These are phyloP conservation scores for Dasysyrphus tricinctus DNA, from an alignment of 2,888 invertebrate species.

Conservation along the genomic window DNA sequence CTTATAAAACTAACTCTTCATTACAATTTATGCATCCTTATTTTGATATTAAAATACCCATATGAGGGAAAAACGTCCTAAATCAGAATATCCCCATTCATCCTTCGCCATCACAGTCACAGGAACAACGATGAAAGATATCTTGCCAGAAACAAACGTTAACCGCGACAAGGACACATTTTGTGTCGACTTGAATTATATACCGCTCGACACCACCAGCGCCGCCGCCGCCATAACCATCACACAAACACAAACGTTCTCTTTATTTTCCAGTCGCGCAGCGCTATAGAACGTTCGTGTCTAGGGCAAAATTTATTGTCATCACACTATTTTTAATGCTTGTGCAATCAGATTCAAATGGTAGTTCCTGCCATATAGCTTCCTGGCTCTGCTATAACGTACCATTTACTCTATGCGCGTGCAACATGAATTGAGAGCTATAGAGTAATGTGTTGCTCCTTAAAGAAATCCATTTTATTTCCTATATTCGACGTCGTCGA, in stretches of 20 bases:
- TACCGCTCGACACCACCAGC: conserved; percentile 17
- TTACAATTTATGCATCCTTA: conserved; percentile 51
- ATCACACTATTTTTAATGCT: conserved; percentile 69
- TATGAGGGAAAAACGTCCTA: conserved; percentile 39
- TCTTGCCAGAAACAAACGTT: conserved; percentile 50
- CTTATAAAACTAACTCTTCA: conserved; percentile 34
- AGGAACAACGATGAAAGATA: conserved; percentile 53
- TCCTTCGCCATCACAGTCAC: conserved; percentile 5
- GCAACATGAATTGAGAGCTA: conserved; percentile 55
- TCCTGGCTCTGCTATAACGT: conserved; percentile 53
- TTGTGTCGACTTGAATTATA: conserved; percentile 70
- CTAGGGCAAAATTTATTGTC: conserved; percentile 66
- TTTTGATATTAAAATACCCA: conserved; percentile 16
- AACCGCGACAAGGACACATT: conserved; percentile 68
- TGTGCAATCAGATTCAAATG: conserved; percentile 56
- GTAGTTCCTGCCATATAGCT: conserved; percentile 41
- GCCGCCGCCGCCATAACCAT: neutral
- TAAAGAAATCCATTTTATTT: conserved; percentile 57
- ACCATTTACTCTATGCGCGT: conserved; percentile 21
- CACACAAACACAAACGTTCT: neutral
- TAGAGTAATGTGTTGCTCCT: conserved; percentile 58
- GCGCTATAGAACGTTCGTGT: conserved; percentile 62
- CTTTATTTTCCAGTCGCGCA: neutral
- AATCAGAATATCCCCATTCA: conserved; percentile 45
- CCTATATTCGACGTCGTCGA: neutral